Evolutionary conservation across 2,113 vertebrate genomes (phyloP), one percentile per base, ranked within the genome.

Genomic region (Verasper variegatus): DNA sequence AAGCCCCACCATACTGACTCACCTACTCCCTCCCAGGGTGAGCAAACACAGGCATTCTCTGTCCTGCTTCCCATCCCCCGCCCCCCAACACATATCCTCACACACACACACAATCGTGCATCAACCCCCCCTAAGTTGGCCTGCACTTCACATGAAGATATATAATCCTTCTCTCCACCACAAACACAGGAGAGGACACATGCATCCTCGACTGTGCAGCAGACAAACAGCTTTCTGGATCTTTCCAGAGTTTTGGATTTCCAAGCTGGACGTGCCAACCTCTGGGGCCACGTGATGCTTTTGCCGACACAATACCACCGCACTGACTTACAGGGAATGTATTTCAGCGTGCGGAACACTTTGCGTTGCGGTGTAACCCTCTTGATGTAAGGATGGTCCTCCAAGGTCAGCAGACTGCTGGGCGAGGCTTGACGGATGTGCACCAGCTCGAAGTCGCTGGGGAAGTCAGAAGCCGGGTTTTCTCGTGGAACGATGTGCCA

Each of bases 381-480:
- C 79, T 98, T 99, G 93, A 99, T 98, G 94, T 97, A 97, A 0
- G 98, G 98, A 61, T 99, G 98, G 68, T 95, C 96, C 90, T 99
- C 96, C 14, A 99, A 93, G 0, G 94, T 96, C 71, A 96, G 92
- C 57, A 99, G 94, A 72, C 95, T 95, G 35, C 91, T 90, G 26
- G 85, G 94, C 68, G 97, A 95, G 0, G 95, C 96, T 72, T 96
- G 96, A 0, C 95, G 94, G 74, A 99, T 97, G 91, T 97, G 96
- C 85, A 99, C 95, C 80, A 99, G 95, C 89, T 99, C 98, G 69
- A 99, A 99, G 91, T 99, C 98, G 3, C 98, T 99, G 3, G 98
- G 98, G 63, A 97, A 99, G 93, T 98, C 96, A 1, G 97, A 97
- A 74, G 98, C 98, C 0, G 98, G 97, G 90, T 99, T 99, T 90